Evolutionary conservation across 92 coral and sea anemone genomes (phyloP), one percentile per base, ranked within the genome.

Genomic region (Galaxea fascicularis): DNA sequence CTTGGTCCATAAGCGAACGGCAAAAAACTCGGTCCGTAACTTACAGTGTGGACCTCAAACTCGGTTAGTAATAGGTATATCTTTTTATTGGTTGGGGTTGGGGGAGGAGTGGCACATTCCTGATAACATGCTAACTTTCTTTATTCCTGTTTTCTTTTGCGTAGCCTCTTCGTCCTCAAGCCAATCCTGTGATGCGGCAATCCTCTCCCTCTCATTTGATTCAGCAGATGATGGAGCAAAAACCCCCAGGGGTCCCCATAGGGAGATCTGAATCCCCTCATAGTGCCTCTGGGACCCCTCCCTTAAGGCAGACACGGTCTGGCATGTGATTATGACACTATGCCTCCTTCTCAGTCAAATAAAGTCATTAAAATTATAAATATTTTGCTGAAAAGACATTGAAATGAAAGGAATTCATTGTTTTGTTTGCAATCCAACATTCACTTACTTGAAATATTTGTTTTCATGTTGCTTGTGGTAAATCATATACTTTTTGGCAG

Each of bases 241-340:
- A 90, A 64, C 82, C 93, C n/a, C 84, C 81, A 59, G 89, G 74
- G 20, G 90, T 82, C 4, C 87, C 88, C 28, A 51, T 87, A 0
- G 93, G 87, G 29, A 76, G 93, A 46, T 79, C 93, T 16, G 93
- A 90, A 56, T 90, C 93, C 20, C 93, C 93, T 2, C 93, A 90
- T 59, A 85, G 87, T 51, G 79, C 80, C 70, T 56, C 93, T 53
- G 82, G 93, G 24, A 90, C 93, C 66, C 89, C 93, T 27, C 93
- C 93, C 51, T 49, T 77, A 52, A 79, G 93, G 76, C 93, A 90
- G 84, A 86, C 93, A 8, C 85, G 93, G 74, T 90, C 93, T 49
- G 88, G 90, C 57, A 83, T 83, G 44, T 87, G 69, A 74, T 49
- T 39, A 73, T 67, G 46, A 47, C 27, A 54, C 31, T 15, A 21